Evolutionary conservation across 2,113 vertebrate genomes (phyloP).

Genomic region (Gymnorhina tibicen): DNA sequence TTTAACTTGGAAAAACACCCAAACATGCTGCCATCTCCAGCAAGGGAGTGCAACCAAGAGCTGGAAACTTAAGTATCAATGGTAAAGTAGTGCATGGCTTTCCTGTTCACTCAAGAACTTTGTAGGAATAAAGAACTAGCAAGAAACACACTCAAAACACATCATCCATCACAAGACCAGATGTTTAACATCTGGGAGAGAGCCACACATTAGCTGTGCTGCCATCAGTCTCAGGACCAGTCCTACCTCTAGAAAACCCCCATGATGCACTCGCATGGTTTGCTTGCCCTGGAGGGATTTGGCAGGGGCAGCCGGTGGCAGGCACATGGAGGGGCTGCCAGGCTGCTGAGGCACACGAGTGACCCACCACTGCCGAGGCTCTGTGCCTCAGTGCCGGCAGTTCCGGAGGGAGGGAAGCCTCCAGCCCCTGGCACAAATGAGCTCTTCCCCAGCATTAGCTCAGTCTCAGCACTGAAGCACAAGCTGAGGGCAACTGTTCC

Average conservation of each 20-base stretch:
- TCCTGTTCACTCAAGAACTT: not conserved
- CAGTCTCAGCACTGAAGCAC: not conserved
- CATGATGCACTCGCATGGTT: rapidly evolving
- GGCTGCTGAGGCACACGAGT: not conserved
- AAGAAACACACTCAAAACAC: not conserved
- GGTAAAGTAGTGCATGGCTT: not conserved
- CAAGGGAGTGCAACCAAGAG: not conserved
- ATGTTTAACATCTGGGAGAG: not conserved
- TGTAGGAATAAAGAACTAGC: not conserved
- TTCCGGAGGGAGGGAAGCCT: not conserved
- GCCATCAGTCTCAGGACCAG: not conserved
- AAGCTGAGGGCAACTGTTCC: too few species aligned
- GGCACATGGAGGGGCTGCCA: not conserved
- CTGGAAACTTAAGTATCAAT: not conserved
- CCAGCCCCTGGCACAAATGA: not conserved
- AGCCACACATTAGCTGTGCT: not conserved
- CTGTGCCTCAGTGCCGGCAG: rapidly evolving
- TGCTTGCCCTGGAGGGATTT: not conserved
- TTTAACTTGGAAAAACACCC: not conserved
- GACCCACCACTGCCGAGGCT: rapidly evolving
- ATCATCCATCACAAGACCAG: not conserved
- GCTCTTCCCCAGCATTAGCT: not conserved
- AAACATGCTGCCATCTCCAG: rapidly evolving
- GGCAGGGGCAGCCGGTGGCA: not conserved
- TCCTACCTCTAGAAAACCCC: not conserved